Base-by-base conservation (phyloP, 1,140 invertebrate species). In the Bombus vancouverensis region DNA sequence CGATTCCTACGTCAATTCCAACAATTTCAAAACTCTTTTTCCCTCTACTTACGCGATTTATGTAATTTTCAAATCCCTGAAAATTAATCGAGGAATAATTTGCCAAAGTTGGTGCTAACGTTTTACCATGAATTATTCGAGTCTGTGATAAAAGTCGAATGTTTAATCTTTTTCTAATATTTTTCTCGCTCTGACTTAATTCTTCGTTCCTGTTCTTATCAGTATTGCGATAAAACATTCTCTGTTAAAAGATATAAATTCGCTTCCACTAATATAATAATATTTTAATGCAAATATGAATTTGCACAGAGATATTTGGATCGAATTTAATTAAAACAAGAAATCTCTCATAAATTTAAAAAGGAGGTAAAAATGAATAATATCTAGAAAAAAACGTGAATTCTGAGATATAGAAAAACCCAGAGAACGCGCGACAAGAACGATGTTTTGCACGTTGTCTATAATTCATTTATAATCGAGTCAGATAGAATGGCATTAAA, bases 1-100 rank as follows among this genome's bases (percentile, higher is more conserved):
- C 97, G 12, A 99, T 92, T 22, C 96, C 96, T 93, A 66, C 1
- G 32, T 22, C 4, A 53, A 68, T 62, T 32, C 57, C 10, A 0
- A 32, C 0, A 37, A 88, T 3, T 22, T 68, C 22, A 42, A 15
- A 15, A 18, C 2, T 8, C 13, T 66, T 3, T 8, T 6, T 2
- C 12, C 13, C 10, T 22, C 2, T 2, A 25, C 13, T 34, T 37
- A 25, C 13, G 2, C 12, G 65, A 34, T 32, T 15, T 18, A 18
- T 18, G 13, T 18, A 18, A 32, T 12, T 37, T 22, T 22, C 0
- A 34, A 22, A 34, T 10, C 8, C 3, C 10, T 22, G 34, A 25
- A 37, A 68, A 37, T 37, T 25, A 34, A 32, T 12, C 10, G 10
- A 68, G 8, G 2, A 68, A 10, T 22, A 34, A 15, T 34, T 66